phyloP scores from a whole-genome alignment of 2,113 vertebrate genomes.

The Oreochromis spilurus region DNA sequence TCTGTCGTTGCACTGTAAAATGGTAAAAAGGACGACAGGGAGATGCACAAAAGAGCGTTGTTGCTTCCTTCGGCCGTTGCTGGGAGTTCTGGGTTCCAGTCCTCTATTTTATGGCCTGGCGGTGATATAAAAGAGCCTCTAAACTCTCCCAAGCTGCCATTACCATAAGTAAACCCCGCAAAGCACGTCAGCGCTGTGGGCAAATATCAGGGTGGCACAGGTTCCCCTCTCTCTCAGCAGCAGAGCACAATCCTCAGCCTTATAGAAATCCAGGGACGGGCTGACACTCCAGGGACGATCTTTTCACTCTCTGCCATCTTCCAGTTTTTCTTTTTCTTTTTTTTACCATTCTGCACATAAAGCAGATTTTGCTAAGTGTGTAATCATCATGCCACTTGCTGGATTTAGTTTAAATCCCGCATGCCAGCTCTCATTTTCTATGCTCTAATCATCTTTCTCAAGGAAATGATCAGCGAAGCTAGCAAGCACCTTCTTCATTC shows the following conservation, averaged over 20 bases:
- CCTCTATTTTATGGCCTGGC: conserved; percentile 42
- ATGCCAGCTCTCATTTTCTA: background rate
- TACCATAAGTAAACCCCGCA: conserved; percentile 71
- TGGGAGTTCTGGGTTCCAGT: conserved; percentile 42
- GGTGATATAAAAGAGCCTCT: conserved; percentile 63
- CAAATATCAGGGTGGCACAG: conserved; percentile 63
- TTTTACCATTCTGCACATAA: background rate
- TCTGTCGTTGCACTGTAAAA: background rate
- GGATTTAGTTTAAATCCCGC: background rate
- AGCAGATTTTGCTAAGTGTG: background rate
- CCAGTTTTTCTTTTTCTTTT: background rate
- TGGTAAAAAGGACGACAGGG: background rate
- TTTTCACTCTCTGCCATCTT: background rate
- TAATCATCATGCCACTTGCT: background rate
- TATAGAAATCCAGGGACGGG: background rate
- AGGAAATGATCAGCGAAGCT: background rate
- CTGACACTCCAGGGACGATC: conserved; percentile 14
- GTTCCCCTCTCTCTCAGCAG: background rate
- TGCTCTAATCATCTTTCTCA: background rate
- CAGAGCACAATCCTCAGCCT: conserved; percentile 22
- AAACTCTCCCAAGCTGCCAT: conserved; percentile 54
- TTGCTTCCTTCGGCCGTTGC: conserved; percentile 37
- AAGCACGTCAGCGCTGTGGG: conserved; percentile 56
- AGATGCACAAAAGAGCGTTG: conserved; percentile 37
- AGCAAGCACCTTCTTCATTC: background rate